Evolutionary conservation across 1,140 invertebrate species (phyloP), one percentile per base, ranked within the genome.

Genomic region (Triops cancriformis): DNA sequence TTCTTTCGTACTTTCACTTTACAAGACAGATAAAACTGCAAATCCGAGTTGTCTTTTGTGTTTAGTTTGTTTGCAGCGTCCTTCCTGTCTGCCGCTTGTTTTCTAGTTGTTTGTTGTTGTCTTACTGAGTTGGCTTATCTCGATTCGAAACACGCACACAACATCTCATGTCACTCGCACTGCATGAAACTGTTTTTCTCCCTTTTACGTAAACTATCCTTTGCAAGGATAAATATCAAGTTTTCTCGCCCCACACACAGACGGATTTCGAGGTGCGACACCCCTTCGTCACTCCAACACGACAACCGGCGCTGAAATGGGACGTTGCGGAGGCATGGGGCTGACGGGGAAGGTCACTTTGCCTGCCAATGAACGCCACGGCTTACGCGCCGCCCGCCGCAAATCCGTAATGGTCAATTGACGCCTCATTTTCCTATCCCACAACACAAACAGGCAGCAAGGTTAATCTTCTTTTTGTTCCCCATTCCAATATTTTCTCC

Each of bases 301-400:
- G 23, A 64, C 51, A 18, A 64, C 51, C 4, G 51, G 51, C n/a
- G 51, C 51, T 64, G 51, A 64, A 64, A 64, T 64, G 51, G 51
- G 51, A 23, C 51, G 51, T 64, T 64, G 51, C 51, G 51, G 51
- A n/a, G 51, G 51, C 14, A 64, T 23, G 18, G 51, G 51, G 51
- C 51, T 64, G 10, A 23, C 51, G 18, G 51, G 51, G 51, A 64
- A 64, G 23, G 51, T 64, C 2, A 64, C 51, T 64, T 64, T 64
- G 1, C 51, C 74, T 76, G 37, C 74, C 42, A 78, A 73, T 78
- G 79, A 74, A 80, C 92, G 89, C 93, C 94, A 96, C 7, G 95
- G 96, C 82, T 96, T 95, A 74, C 96, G 90, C 27, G 95, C 95
- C 43, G 94, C 92, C 82, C 94, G 88, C 82, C 94, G 88, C 82